Base-by-base conservation (phyloP, 1,140 invertebrate genomes). In the Trachymyrmex septentrionalis region DNA sequence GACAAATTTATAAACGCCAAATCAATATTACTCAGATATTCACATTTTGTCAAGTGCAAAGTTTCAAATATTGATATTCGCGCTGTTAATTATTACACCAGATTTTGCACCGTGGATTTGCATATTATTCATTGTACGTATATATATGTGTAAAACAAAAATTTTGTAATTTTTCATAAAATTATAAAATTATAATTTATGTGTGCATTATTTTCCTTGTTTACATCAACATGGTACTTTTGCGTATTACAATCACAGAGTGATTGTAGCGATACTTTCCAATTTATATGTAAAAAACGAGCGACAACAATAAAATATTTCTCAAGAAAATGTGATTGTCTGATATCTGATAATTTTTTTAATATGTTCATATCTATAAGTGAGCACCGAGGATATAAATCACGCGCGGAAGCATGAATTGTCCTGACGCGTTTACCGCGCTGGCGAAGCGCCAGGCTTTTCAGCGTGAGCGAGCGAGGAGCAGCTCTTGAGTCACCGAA, bases 361-460 rank as follows among this genome's bases (percentile, higher is more conserved):
- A 10, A 59, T 30, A 34, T 6, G 14, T 72, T n/a, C 7, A 9
- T 24, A 27, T 75, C 21, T 73, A 84, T 59, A 61, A 73, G 38
- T 12, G 38, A 84, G 24, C 24, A 61, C 73, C 55, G 69, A n/a
- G 24, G 24, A 63, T 44, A 73, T 84, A 84, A 84, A 84, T 84
- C 80, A 84, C 24, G 64, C 21, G 50, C n/a, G 69, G 53, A 75
- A 84, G 69, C 69, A 73, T 84, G 80, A 84, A 84, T 84, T 84
- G 80, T 84, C 69, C 80, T 16, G 80, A 73, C 38, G 80, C 80
- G 80, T 61, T 82, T 82, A 82, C 69, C 80, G 38, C 38, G 69
- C 80, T 84, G 80, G 80, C 80, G 38, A 14, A 61, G n/a, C 38
- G 80, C 80, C 80, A 84, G 69, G 55, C 69, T 75, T 84, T 84